Base-by-base conservation (phyloP, 1,140 invertebrate genomes). In the Diabrotica virgifera region DNA sequence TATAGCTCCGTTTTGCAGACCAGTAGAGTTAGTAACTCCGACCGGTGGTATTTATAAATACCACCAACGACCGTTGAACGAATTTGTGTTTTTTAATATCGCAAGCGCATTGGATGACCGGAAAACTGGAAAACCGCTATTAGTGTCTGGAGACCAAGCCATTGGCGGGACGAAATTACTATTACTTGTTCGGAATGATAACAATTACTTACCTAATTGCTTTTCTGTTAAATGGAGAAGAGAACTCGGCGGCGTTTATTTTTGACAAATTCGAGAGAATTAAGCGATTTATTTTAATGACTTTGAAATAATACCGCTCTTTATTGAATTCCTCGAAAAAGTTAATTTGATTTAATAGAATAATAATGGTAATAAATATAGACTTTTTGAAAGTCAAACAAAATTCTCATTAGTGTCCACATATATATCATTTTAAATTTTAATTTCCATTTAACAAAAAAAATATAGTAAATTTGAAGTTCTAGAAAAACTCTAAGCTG, bases 11-110 rank as follows among this genome's bases (percentile, higher is more conserved):
- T 46, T 46, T n/a, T 5, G 11, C 55, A 37, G 9, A n/a, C 10
- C 24, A 36, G 12, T n/a, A 57, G 55, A 36, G 55, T 36, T 24
- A 46, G 40, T 46, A 10, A 46, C 40, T 46, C 40, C 8, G 24
- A 24, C 24, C n/a, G n/a, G n/a, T n/a, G 55, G 24, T 57, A 36
- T 55, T 57, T 57, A 37, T 38, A 57, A 57, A 57, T 57, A 57
- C 55, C 9, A 57, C 40, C 40, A 57, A 57, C 35, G 36, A 46
- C n/a, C 40, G 40, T 46, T 46, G 40, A 57, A 57, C 55, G 36
- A 57, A 57, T 57, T 57, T 38, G 55, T 57, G 55, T 36, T 57
- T 46, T 57, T 57, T 57, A 57, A 57, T 57, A 36, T 57, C 7
- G 10, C 36, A n/a, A 11, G 36, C 24, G 35, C 36, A 12, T 36